These are phyloP conservation scores for Hyppa rectilinea DNA, from an alignment of 2,888 invertebrate species.

Conservation along the genomic window DNA sequence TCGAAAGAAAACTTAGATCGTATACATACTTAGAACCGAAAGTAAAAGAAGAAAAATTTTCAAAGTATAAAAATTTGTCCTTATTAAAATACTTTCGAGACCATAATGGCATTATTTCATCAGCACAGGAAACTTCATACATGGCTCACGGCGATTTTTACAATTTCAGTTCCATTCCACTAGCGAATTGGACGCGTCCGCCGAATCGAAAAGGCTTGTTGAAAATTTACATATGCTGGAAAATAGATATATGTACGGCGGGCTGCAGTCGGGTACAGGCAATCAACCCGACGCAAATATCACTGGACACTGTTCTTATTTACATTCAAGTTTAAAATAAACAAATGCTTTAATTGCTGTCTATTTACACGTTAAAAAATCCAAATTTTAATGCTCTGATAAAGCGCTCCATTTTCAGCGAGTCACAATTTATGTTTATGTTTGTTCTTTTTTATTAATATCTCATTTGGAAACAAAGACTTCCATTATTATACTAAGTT, in stretches of 20 bases:
- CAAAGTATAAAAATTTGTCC: not conserved
- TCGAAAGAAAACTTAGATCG: not conserved
- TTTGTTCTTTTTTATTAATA: slow-evolving; percentile 43
- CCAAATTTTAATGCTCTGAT: slow-evolving; percentile 16
- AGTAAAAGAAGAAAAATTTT: not conserved
- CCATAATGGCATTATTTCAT: slow-evolving; percentile 60
- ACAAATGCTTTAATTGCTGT: slow-evolving; percentile 72
- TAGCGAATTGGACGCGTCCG: slow-evolving; percentile 85
- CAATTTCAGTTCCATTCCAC: slow-evolving; percentile 85
- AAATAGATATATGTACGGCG: slow-evolving; percentile 77
- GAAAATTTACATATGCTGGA: slow-evolving; percentile 87
- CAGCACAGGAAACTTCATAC: slow-evolving; percentile 66
- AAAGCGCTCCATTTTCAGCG: slow-evolving; percentile 13
- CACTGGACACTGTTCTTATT: slow-evolving; percentile 74
- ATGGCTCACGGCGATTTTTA: slow-evolving; percentile 81
- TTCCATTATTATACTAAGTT: slow-evolving; percentile 55
- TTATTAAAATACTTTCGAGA: slow-evolving; percentile 6
- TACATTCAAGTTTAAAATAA: slow-evolving; percentile 78
- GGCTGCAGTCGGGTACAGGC: slow-evolving; percentile 77
- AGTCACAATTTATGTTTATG: slow-evolving; percentile 28
- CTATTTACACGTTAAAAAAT: slow-evolving; percentile 67
- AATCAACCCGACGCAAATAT: slow-evolving; percentile 85
- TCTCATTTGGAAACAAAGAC: slow-evolving; percentile 32
- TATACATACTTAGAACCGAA: not conserved
- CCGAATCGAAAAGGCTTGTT: slow-evolving; percentile 87